Evolutionary conservation across 2,797 vertebrate genomes (phyloP).

Genomic region (Sebastes paucispinis): DNA sequence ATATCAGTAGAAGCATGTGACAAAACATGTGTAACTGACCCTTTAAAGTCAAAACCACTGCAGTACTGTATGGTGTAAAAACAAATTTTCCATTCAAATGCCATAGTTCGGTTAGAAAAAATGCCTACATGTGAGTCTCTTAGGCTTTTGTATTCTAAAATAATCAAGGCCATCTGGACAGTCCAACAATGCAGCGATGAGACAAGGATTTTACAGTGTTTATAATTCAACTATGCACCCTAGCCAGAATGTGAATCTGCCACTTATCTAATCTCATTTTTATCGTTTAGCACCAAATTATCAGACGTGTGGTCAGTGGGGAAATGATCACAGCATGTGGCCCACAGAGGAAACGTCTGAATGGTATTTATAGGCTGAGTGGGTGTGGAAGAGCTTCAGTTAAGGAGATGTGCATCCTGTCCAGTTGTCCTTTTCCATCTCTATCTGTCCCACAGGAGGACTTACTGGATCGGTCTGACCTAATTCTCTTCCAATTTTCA

Average conservation of each 20-base stretch:
- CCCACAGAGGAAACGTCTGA: constrained; percentile 15
- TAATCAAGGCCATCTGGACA: not conserved
- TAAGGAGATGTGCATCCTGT: constrained; percentile 42
- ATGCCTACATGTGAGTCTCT: not conserved
- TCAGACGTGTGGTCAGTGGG: not conserved
- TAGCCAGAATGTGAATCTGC: not conserved
- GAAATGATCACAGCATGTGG: not conserved
- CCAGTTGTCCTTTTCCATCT: constrained; percentile 18
- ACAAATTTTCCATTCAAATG: too few species aligned
- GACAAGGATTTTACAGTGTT: not conserved
- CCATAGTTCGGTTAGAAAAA: not conserved
- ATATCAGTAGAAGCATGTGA: not conserved
- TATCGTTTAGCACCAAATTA: not conserved
- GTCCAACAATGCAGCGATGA: not conserved
- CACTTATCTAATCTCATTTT: not conserved
- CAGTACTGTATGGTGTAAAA: not conserved
- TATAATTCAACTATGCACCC: not conserved
- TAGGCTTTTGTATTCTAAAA: not conserved
- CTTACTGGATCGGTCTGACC: constrained; percentile 29
- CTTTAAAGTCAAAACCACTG: not conserved
- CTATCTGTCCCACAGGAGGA: constrained; percentile 28
- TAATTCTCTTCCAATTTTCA: constrained; percentile 10
- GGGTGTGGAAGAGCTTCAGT: constrained; percentile 25
- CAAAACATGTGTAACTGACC: not conserved
- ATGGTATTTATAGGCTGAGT: constrained; percentile 32